These are phyloP conservation scores for Nycticebus coucang DNA, from an alignment of 2,113 vertebrate species.

Conservation along the genomic window DNA sequence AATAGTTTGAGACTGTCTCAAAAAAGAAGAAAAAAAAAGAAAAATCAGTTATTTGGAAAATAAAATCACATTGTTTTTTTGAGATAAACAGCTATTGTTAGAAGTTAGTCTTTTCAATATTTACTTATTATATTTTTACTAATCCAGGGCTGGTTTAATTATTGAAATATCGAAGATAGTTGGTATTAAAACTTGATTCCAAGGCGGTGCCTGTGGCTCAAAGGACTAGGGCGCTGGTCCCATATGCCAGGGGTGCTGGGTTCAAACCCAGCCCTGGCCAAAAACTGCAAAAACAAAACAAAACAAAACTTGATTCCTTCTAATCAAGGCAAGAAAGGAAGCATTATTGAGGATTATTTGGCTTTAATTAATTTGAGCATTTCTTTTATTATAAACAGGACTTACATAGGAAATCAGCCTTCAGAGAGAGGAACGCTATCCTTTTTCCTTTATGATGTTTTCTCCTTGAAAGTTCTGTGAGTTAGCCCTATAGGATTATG, in stretches of 20 bases:
- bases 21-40: neutral
- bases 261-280: too few species aligned
- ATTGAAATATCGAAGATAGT: constrained; percentile 4
- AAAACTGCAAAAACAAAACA: too few species aligned
- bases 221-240: too few species aligned
- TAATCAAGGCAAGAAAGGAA: neutral
- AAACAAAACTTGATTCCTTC: neutral
- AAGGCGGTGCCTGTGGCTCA: neutral
- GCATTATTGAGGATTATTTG: neutral
- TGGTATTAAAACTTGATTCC: neutral
- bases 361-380: constrained; percentile 27
- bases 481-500: neutral
- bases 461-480: constrained; percentile 10
- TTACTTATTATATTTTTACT: constrained; percentile 27
- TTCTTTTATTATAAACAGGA: neutral
- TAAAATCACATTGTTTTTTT: constrained; percentile 33
- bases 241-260: too few species aligned
- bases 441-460: neutral
- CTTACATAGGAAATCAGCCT: neutral
- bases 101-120: constrained; percentile 9
- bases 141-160: neutral
- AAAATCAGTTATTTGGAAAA: constrained; percentile 27
- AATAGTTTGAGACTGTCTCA: too few species aligned
- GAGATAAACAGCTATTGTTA: neutral
- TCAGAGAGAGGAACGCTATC: neutral